These are phyloP conservation scores for Urocolius indicus DNA, from an alignment of 2,113 vertebrate genomes.

Conservation along the genomic window DNA sequence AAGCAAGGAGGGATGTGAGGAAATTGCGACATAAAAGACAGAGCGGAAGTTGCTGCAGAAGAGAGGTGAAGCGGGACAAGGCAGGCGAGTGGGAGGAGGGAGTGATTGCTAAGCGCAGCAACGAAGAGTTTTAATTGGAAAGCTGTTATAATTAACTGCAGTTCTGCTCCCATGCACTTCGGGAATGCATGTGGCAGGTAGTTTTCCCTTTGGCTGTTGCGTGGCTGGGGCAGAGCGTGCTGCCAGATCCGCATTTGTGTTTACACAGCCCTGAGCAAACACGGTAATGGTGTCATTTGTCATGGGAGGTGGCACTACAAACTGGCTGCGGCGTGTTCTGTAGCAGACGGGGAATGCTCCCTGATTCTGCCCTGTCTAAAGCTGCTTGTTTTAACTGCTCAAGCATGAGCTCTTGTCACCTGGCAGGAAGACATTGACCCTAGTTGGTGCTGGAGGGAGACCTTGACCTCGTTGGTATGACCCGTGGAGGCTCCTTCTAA, in stretches of 20 bases:
- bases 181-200: not conserved
- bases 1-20: not conserved
- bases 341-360: not conserved
- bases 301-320: not conserved
- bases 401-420: slow-evolving; percentile 28
- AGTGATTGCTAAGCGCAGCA: not conserved
- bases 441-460: slow-evolving; percentile 38
- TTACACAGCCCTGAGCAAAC: not conserved
- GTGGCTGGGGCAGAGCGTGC: not conserved
- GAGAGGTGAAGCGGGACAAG: not conserved
- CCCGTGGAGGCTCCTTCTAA: slow-evolving; percentile 44
- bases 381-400: slow-evolving; percentile 10
- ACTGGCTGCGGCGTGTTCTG: not conserved
- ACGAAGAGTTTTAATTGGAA: slow-evolving; percentile 9
- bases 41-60: not conserved
- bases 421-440: slow-evolving; percentile 13
- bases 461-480: slow-evolving; percentile 48
- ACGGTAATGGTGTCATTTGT: not conserved
- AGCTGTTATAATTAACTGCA: not conserved
- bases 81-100: not conserved
- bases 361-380: slow-evolving; percentile 13
- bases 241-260: not conserved
- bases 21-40: not conserved
- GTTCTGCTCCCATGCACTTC: not conserved
- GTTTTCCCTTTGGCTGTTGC: not conserved